Percentiles rank a stretch among this genome's conserved stretches.
Conservation (phyloP, 92 coral and sea anemone species). For the Actinernus sp. region DNA sequence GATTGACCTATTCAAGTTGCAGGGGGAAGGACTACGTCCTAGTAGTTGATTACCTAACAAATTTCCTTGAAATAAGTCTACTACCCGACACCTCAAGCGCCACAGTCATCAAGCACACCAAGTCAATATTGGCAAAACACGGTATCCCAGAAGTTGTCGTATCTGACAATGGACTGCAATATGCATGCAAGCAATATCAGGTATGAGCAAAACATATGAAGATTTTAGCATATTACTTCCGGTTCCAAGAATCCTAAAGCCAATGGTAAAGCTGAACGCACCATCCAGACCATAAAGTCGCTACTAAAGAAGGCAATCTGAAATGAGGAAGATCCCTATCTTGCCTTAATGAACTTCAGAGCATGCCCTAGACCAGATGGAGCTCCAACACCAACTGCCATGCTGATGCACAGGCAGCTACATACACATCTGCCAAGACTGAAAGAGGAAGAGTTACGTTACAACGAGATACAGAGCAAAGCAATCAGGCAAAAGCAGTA, state of each 20-base stretch:
- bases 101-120: conserved; percentile 16
- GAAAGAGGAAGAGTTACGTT: too few species aligned
- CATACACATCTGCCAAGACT: conserved; percentile 17
- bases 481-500: conserved; percentile 1
- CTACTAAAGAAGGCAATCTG: conserved; percentile 27
- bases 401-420: conserved; percentile 29
- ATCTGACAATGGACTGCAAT: neutral
- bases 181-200: neutral
- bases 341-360: conserved; percentile 26
- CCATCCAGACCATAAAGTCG: too few species aligned
- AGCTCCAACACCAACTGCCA: conserved; percentile 29
- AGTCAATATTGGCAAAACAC: conserved; percentile 34
- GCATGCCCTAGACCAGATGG: conserved; percentile 42
- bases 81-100: conserved; percentile 25
- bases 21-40: conserved; percentile 30
- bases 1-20: conserved; percentile 31
- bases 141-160: conserved; percentile 1
- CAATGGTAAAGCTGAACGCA: conserved; percentile 41
- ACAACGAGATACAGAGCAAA: too few species aligned
- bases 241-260: conserved; percentile 30
- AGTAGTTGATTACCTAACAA: conserved; percentile 16
- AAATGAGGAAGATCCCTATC: conserved; percentile 34
- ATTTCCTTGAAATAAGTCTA: conserved; percentile 26
- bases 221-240: too few species aligned
- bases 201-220: neutral